Base-by-base conservation (phyloP, 2,797 vertebrate species). In the Crax fasciolata region DNA sequence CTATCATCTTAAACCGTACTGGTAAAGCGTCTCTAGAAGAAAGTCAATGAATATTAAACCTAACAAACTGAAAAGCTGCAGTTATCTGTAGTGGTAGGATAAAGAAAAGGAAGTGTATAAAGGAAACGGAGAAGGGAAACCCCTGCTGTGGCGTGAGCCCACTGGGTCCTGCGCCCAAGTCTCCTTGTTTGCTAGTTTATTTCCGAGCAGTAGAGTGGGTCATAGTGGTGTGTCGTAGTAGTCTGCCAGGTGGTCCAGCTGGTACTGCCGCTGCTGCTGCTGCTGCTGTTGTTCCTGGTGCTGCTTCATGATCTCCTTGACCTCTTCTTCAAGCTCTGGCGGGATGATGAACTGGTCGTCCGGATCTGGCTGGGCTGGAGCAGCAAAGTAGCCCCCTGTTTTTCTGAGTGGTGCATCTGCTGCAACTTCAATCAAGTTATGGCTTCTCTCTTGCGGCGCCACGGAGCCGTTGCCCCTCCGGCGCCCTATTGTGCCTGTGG, bases 291-390 rank as follows among this genome's bases (percentile, higher is more conserved):
- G 99, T 73, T 99, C 99, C 96, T 99, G 99, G 97, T 99, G 99
- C 93, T 99, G 99, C 84, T 99, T 99, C 99, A 99, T 99, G 76
- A 99, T 99, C 96, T 99, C 99, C 94, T 99, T 99, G 68, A 99
- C 99, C 88, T 99, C 99, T 94, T 99, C 99, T 93, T 99, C 99
- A 57, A 99, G 98, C 97, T 99, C 99, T 0, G 99, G 99, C 1
- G 99, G 99, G 87, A 99, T 99, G 97, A 99, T 99, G 91, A 99
- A 99, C 98, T 99, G 99, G 92, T 99, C 99, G 0, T 99, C 99
- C 0, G 99, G 99, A 94, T 99, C 99, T 0, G 99, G 99, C 89
- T 99, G 99, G 3, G 99, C 99, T 0, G 99, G 99, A 38, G 99
- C 99, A 5, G 99, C 99, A 62, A 99, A 99, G 96, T 99, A 99